These are phyloP conservation scores for Branchipolynoe longqiensis DNA, from an alignment of 2,888 invertebrate genomes.

Conservation along the genomic window DNA sequence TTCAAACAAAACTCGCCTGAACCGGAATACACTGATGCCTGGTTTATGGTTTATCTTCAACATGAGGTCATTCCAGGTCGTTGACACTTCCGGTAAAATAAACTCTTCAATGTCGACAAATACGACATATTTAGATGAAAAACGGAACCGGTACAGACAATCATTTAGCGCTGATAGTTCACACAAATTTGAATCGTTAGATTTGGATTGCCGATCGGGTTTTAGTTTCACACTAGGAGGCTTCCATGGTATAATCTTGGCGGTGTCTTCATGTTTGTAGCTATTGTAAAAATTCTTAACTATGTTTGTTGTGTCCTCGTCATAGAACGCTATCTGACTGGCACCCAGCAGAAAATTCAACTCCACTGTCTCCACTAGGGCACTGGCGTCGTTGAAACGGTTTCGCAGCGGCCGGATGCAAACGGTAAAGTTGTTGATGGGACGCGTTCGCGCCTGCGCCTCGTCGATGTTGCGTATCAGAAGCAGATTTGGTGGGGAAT, in stretches of 20 bases:
- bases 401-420: constrained; percentile 15
- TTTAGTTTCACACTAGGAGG: background rate
- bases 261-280: constrained; percentile 16
- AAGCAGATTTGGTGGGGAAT: background rate
- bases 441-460: constrained; percentile 28
- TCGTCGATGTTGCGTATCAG: constrained; percentile 40
- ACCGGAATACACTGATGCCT: background rate
- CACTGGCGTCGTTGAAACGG: background rate
- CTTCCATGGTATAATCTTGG: constrained; percentile 3
- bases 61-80: background rate
- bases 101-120: background rate
- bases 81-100: background rate
- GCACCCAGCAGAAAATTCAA: constrained; percentile 24
- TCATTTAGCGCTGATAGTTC: constrained; percentile 7
- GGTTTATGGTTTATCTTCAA: background rate
- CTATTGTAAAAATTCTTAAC: constrained; percentile 3
- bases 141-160: constrained; percentile 22
- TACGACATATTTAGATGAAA: constrained; percentile 7
- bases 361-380: constrained; percentile 16
- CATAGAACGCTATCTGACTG: background rate
- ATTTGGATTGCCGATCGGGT: background rate
- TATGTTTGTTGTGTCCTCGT: background rate
- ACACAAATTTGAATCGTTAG: background rate
- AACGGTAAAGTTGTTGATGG: constrained; percentile 38
- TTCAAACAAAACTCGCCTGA: background rate